These are phyloP conservation scores for Erinaceus europaeus DNA, from an alignment of 2,113 vertebrate species.

Conservation along the genomic window DNA sequence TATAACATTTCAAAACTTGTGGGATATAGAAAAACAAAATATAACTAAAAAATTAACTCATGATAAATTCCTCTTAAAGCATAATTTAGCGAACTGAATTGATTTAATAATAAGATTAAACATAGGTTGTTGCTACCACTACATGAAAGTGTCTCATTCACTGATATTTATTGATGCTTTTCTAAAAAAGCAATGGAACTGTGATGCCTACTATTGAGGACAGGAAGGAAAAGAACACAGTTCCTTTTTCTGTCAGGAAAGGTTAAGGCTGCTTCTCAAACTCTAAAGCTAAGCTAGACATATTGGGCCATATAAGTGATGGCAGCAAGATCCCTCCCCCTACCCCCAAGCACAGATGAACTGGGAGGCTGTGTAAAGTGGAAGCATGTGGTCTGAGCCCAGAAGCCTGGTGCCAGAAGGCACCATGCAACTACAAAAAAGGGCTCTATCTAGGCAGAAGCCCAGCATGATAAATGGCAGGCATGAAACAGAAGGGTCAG, in stretches of 20 bases:
- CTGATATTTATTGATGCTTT: neutral
- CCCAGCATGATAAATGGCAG: fast-evolving
- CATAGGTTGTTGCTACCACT: too few relatives aligned
- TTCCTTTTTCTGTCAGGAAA: neutral
- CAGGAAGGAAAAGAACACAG: neutral
- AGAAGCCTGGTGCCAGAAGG: neutral
- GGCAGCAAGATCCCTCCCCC: neutral
- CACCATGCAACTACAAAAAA: fast-evolving
- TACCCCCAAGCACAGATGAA: neutral
- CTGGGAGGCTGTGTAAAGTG: fast-evolving
- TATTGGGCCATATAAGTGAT: fast-evolving
- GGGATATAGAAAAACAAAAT: neutral
- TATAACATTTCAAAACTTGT: neutral
- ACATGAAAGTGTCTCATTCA: neutral
- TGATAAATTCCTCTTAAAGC: neutral
- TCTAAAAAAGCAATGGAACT: slow-evolving; percentile 3
- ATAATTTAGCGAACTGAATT: neutral
- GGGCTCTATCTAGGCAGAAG: neutral
- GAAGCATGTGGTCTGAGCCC: neutral
- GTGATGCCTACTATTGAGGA: neutral
- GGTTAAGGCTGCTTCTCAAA: neutral
- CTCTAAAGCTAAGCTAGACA: neutral
- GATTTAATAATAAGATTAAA: neutral
- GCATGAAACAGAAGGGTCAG: neutral
- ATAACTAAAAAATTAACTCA: too few relatives aligned